Evolutionary conservation across 2,113 vertebrate species (phyloP), one percentile per base, ranked within the genome.

Genomic region (Pterophyllum scalare): DNA sequence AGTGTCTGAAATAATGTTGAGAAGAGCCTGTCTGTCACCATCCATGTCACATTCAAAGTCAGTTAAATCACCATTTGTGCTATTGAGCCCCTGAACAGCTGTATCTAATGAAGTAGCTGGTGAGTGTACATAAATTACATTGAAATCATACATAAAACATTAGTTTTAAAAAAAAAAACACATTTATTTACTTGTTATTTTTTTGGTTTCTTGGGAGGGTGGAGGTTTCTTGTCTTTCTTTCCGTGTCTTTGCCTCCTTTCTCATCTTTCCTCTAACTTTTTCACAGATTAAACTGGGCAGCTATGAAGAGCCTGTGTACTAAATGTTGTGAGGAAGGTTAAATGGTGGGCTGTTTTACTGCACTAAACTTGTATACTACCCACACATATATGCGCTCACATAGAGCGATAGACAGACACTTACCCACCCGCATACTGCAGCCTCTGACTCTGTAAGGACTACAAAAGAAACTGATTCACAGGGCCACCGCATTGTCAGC

Each of bases 401-500:
- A n/a, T 40, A 75, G 7, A 61, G 7, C 64, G 17, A 86, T 31
- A 82, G 38, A 81, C 74, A 82, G 77, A 91, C 87, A 90, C 84
- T 91, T 88, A 84, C 57, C 86, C 85, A 83, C 92, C 90, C 75
- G 88, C 91, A 59, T 28, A 14, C 65, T 64, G 35, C 87, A 80
- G 84, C 82, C 80, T 87, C 57, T 60, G 80, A 90, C 84, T 90
- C 82, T 24, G 38, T 31, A 13, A 91, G 76, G 85, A 90, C 80
- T 79, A 93, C 86, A 93, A 92, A 93, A 85, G 88, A 67, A 85
- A 85, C 77, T 86, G 84, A 92, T 92, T 93, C 87, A 87, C 80
- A 90, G 78, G 80, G 72, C 61, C 86, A 77, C 77, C 83, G 70
- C 75, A 80, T 75, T 83, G 89, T 90, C 88, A 86, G 89, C 77